These are phyloP conservation scores for Sinocyclocheilus grahami DNA, from an alignment of 2,113 vertebrate species.

Conservation along the genomic window DNA sequence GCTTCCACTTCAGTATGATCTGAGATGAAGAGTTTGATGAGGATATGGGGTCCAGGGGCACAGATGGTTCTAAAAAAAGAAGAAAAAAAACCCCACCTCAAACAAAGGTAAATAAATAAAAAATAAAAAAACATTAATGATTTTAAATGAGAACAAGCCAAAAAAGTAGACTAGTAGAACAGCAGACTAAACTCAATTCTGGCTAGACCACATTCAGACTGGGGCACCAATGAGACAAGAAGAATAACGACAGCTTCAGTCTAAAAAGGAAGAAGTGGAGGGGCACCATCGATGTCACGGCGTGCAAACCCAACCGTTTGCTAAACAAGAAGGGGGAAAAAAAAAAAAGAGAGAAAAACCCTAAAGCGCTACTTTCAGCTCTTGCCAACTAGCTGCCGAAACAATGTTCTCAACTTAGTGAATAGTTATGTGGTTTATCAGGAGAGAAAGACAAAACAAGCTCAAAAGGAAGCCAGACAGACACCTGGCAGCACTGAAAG, in stretches of 20 bases:
- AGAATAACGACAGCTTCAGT: constrained; percentile 63
- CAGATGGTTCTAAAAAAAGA: constrained; percentile 82
- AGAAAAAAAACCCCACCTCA: constrained; percentile 37
- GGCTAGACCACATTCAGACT: constrained; percentile 66
- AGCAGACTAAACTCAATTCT: constrained; percentile 49
- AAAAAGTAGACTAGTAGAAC: not conserved
- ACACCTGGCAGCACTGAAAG: constrained; percentile 35
- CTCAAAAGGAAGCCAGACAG: constrained; percentile 59
- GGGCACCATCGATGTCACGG: constrained; percentile 41
- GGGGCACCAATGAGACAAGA: constrained; percentile 47
- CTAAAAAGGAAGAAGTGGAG: constrained; percentile 41
- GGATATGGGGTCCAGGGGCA: constrained; percentile 90
- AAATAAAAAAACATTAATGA: not conserved
- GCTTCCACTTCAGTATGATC: constrained; percentile 96
- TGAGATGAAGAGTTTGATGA: constrained; percentile 96
- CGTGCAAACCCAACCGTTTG: constrained; percentile 32
- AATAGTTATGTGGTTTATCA: constrained; percentile 49
- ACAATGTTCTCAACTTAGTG: constrained; percentile 34
- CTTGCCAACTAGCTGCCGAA: constrained; percentile 27
- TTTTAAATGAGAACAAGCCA: too few species aligned
- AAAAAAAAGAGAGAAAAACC: not conserved
- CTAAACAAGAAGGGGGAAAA: constrained; percentile 32
- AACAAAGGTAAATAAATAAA: constrained; percentile 3
- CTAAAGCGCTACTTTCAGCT: constrained; percentile 7
- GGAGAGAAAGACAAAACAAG: constrained; percentile 46